Percentiles rank a stretch among this genome's conserved stretches.
These are phyloP conservation scores for Xylocampa areola DNA, from an alignment of 2,888 invertebrate species.

Conservation along the genomic window DNA sequence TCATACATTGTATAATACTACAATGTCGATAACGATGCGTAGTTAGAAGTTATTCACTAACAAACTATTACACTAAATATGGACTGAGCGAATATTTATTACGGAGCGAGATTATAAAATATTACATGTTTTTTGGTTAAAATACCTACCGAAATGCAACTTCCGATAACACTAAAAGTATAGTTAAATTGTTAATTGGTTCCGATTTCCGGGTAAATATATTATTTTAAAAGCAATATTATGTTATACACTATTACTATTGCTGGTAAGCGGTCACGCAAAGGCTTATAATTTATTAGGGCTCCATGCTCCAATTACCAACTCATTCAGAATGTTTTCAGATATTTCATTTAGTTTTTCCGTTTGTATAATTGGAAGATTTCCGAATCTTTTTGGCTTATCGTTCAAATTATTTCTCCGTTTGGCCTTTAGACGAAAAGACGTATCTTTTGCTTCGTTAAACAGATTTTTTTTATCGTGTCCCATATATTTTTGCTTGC, in stretches of 20 bases:
- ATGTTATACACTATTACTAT: slow-evolving; percentile 7
- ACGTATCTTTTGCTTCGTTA: slow-evolving; percentile 5
- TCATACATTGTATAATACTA: slow-evolving; percentile 37
- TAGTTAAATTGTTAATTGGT: slow-evolving; percentile 10
- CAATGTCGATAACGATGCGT: slow-evolving; percentile 36
- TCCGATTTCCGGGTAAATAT: slow-evolving; percentile 19
- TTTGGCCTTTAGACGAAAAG: not conserved
- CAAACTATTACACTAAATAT: slow-evolving; percentile 19
- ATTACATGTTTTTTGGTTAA: not conserved
- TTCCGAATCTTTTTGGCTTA: not conserved
- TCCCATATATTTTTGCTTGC: slow-evolving; percentile 4
- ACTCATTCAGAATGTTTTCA: no score
- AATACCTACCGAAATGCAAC: not conserved
- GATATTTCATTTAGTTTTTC: no score
- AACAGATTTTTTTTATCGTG: not conserved
- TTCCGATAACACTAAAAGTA: slow-evolving; percentile 12
- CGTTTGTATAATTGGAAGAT: not conserved
- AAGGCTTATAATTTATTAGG: no score
- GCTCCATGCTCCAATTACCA: no score
- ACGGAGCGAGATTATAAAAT: slow-evolving; percentile 15
- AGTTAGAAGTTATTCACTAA: slow-evolving; percentile 32
- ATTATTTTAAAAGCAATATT: not conserved
- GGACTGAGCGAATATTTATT: slow-evolving; percentile 30
- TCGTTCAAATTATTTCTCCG: slow-evolving; percentile 8
- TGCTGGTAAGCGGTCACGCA: slow-evolving; percentile 26